These are phyloP conservation scores for Alosa alosa DNA, from an alignment of 2,113 vertebrate species.

Conservation along the genomic window DNA sequence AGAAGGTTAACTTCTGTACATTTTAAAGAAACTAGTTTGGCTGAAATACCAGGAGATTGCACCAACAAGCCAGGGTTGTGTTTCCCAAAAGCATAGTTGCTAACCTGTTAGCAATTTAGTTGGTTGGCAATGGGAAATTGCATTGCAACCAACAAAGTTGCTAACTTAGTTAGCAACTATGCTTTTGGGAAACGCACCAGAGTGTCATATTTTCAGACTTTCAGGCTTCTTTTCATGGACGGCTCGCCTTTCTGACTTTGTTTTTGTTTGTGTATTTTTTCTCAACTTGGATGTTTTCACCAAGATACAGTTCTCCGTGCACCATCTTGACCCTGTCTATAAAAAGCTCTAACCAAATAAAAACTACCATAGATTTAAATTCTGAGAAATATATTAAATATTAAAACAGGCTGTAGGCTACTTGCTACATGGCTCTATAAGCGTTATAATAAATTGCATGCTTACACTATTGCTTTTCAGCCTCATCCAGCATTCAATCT, in stretches of 20 bases:
- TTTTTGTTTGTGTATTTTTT: background rate
- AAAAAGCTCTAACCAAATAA: background rate
- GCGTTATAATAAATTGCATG: background rate
- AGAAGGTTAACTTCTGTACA: background rate
- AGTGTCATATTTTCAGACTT: too few relatives aligned
- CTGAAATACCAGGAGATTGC: background rate
- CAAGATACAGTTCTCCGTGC: background rate
- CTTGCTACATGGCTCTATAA: background rate
- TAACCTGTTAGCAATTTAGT: too few relatives aligned
- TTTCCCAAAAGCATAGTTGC: too few relatives aligned
- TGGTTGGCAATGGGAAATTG: too few relatives aligned
- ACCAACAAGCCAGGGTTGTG: background rate
- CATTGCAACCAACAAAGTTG: too few relatives aligned
- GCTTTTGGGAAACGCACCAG: too few relatives aligned
- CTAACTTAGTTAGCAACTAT: too few relatives aligned
- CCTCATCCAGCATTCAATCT: constrained; percentile 3
- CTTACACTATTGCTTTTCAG: constrained; percentile 19
- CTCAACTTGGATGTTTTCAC: background rate
- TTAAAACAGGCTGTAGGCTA: background rate
- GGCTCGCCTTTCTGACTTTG: too few relatives aligned
- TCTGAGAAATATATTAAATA: constrained; percentile 1
- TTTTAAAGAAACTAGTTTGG: background rate
- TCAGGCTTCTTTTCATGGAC: too few relatives aligned
- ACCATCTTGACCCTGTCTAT: background rate
- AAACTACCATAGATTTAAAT: background rate